Percentiles rank a stretch among this genome's conserved stretches.
These are phyloP conservation scores for Damaliscus lunatus DNA, from an alignment of 2,113 vertebrate species.

Conservation along the genomic window DNA sequence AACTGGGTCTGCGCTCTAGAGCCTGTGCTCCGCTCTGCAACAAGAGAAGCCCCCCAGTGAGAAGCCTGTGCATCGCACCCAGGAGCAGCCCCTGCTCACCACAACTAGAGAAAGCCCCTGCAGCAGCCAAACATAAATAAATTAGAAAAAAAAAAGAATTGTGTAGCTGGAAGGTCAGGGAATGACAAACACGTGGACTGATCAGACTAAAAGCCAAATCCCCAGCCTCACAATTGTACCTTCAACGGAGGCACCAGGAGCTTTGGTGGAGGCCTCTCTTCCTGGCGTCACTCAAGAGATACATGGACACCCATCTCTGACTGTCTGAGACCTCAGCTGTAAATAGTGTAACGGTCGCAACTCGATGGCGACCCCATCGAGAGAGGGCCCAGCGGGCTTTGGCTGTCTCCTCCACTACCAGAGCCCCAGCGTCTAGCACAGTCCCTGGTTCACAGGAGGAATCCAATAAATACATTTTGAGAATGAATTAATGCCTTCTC, in stretches of 20 bases:
- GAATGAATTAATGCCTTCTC: neutral
- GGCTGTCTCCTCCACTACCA: neutral
- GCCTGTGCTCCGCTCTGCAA: neutral
- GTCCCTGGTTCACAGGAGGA: neutral
- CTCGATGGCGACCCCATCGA: too few relatives aligned
- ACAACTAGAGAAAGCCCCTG: neutral
- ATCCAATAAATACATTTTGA: neutral
- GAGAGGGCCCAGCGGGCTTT: neutral
- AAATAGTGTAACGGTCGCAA: too few relatives aligned
- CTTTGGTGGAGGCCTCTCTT: neutral
- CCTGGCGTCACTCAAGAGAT: neutral
- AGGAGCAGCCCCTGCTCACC: neutral
- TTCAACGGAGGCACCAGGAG: neutral
- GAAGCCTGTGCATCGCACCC: neutral
- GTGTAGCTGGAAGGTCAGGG: neutral
- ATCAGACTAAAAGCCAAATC: neutral
- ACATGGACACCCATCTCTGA: accelerated
- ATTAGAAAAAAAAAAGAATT: neutral
- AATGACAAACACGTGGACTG: neutral
- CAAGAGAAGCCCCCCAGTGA: neutral
- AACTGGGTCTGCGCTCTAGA: neutral
- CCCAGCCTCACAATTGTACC: neutral
- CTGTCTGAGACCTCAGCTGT: neutral
- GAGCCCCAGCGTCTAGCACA: neutral
- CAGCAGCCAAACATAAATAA: neutral